These are phyloP conservation scores for Euura saliciscinereae DNA, from an alignment of 1,140 invertebrate genomes.

Conservation along the genomic window DNA sequence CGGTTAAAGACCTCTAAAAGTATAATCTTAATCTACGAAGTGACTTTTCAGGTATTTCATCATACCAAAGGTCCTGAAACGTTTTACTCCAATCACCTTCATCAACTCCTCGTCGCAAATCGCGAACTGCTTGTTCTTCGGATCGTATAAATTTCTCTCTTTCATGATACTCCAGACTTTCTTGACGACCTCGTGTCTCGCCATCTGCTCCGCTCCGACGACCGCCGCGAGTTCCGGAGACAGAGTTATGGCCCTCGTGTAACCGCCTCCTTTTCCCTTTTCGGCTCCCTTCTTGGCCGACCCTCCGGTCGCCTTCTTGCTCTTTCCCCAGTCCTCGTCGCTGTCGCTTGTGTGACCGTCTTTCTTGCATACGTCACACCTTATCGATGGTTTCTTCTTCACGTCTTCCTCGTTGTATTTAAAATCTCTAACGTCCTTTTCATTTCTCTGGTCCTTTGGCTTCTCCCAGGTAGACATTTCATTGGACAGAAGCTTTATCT, in stretches of 20 bases:
- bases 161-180: conserved; percentile 93
- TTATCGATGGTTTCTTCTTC: not conserved
- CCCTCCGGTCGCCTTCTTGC: conserved; percentile 60
- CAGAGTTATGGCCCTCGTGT: conserved; percentile 82
- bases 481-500: not conserved
- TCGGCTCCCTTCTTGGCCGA: conserved; percentile 57
- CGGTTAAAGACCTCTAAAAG: conserved; percentile 22
- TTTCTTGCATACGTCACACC: not conserved
- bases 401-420: not conserved
- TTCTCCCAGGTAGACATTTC: not conserved
- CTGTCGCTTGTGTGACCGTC: conserved; percentile 61
- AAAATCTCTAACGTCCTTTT: not conserved
- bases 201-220: conserved; percentile 84
- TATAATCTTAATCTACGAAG: conserved; percentile 72
- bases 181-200: conserved; percentile 91
- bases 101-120: conserved; percentile 90
- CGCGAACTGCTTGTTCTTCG: conserved; percentile 92
- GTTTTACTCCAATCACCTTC: conserved; percentile 88
- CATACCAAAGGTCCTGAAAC: conserved; percentile 93
- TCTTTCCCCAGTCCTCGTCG: conserved; percentile 79
- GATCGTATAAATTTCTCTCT: conserved; percentile 89
- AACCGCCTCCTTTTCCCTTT: conserved; percentile 73
- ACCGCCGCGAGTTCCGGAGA: conserved; percentile 85
- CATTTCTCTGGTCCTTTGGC: not conserved
- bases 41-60: conserved; percentile 94